Conservation (phyloP, 2,113 vertebrate genomes). For the Pterocles orientalis region DNA sequence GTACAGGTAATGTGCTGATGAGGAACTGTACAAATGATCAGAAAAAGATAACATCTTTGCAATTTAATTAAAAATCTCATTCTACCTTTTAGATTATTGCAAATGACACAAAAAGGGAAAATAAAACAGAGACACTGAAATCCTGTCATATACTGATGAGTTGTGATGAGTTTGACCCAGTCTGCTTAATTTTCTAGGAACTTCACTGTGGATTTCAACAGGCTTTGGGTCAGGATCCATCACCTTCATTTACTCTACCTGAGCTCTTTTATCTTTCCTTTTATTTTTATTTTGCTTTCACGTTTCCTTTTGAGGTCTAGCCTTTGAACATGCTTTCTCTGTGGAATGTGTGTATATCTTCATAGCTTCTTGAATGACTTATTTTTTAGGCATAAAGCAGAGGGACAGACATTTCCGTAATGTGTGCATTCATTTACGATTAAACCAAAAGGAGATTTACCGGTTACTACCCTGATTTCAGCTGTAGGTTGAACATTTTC, state of each 20-base stretch:
- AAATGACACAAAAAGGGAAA: neutral
- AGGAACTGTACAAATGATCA: neutral
- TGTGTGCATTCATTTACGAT: conserved; percentile 9
- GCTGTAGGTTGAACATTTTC: neutral
- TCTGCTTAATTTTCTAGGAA: neutral
- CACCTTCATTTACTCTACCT: conserved; percentile 23
- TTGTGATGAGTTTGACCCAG: neutral
- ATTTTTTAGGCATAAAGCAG: conserved; percentile 6
- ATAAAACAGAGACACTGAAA: neutral
- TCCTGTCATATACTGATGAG: neutral
- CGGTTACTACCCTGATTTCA: neutral
- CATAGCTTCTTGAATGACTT: conserved; percentile 35
- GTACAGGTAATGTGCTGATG: neutral
- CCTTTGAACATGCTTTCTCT: conserved; percentile 55
- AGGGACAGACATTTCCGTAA: conserved; percentile 21
- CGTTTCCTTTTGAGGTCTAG: neutral
- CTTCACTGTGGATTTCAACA: neutral
- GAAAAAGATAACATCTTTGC: neutral
- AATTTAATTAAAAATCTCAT: neutral
- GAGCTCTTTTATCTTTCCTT: conserved; percentile 46
- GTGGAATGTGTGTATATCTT: conserved; percentile 41
- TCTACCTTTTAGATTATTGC: neutral
- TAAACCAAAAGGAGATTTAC: conserved; percentile 34
- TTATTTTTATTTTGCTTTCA: conserved; percentile 9
- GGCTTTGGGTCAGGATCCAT: neutral